Evolutionary conservation across 2,797 vertebrate genomes (phyloP).

Genomic region (Gymnothorax javanicus): DNA sequence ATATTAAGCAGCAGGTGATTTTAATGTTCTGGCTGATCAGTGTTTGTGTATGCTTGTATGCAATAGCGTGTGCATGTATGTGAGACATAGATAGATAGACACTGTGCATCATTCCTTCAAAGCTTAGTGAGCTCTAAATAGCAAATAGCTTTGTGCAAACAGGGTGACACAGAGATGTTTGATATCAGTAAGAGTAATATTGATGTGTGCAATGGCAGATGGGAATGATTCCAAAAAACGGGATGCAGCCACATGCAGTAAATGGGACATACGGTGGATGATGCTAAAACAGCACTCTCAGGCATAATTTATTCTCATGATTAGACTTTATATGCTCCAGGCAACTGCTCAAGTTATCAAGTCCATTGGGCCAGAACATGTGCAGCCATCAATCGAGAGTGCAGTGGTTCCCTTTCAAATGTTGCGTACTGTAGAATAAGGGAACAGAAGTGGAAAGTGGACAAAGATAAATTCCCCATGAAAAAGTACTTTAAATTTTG

Average conservation of each 20-base stretch:
- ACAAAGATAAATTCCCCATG: not conserved
- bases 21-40: too few species aligned
- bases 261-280: conserved; percentile 22
- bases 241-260: conserved; percentile 37
- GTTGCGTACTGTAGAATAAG: not conserved
- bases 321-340: conserved; percentile 26
- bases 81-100: too few species aligned
- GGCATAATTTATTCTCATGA: conserved; percentile 28
- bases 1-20: too few species aligned
- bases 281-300: not conserved
- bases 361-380: conserved; percentile 12
- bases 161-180: conserved; percentile 18
- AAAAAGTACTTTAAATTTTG: not conserved
- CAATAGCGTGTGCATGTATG: too few species aligned
- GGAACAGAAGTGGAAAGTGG: not conserved
- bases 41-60: too few species aligned
- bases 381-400: conserved; percentile 8
- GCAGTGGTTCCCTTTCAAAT: not conserved
- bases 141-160: conserved; percentile 37
- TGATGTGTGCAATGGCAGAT: conserved; percentile 41
- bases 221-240: conserved; percentile 38
- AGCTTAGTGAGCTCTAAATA: conserved; percentile 1
- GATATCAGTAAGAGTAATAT: conserved; percentile 17
- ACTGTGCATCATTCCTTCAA: not conserved
- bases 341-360: conserved; percentile 23